Conservation (phyloP, 2,797 vertebrate genomes). For the Numenius phaeopus region DNA sequence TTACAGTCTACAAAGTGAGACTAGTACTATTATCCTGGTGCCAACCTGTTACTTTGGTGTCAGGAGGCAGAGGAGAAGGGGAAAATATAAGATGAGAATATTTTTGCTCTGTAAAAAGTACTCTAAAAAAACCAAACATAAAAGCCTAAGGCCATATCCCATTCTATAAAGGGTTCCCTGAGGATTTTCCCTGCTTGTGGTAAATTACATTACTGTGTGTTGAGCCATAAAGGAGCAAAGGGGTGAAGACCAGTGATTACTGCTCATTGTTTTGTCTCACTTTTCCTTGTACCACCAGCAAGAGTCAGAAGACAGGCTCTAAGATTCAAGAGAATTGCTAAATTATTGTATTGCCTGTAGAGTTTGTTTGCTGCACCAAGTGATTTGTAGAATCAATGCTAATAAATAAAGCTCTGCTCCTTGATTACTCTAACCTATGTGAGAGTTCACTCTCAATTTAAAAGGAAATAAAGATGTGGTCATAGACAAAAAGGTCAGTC, state of each 20-base stretch:
- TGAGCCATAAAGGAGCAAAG: conserved; percentile 45
- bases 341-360: conserved; percentile 18
- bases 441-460: conserved; percentile 58
- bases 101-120: neutral
- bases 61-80: neutral
- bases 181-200: neutral
- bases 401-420: conserved; percentile 49
- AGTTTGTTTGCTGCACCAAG: conserved; percentile 28
- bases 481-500: conserved; percentile 41
- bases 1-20: neutral
- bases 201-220: conserved; percentile 51
- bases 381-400: conserved; percentile 45
- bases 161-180: neutral
- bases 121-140: neutral
- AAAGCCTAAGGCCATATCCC: neutral
- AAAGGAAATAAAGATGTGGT: conserved; percentile 33
- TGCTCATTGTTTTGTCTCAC: conserved; percentile 24
- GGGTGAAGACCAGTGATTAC: conserved; percentile 30
- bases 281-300: neutral
- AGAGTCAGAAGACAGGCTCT: neutral
- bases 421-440: conserved; percentile 54
- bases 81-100: neutral
- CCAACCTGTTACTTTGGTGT: neutral
- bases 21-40: neutral
- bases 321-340: conserved; percentile 5